Percentiles rank a stretch among this genome's conserved stretches.
These are phyloP conservation scores for Pseudomugil gertrudae DNA, from an alignment of 2,797 vertebrate species.

Conservation along the genomic window DNA sequence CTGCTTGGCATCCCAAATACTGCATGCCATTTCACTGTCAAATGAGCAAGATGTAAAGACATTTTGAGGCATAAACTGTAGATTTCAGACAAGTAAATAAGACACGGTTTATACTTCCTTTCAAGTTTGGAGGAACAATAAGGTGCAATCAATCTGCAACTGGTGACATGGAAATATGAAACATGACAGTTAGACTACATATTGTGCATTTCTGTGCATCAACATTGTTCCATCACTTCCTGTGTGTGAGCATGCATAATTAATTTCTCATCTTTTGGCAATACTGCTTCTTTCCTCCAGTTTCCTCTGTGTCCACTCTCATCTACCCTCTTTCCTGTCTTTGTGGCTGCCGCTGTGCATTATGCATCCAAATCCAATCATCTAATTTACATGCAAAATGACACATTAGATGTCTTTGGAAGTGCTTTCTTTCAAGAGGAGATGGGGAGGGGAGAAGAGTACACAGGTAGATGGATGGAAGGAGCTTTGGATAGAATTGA, in stretches of 20 bases:
- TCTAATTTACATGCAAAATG: slow-evolving; percentile 74
- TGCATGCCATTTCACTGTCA: neutral
- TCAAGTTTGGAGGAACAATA: neutral
- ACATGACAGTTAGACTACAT: neutral
- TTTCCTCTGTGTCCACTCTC: neutral
- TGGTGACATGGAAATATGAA: neutral
- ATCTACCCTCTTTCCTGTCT: neutral
- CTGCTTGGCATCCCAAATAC: neutral
- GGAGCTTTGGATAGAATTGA: slow-evolving; percentile 4
- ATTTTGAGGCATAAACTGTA: neutral
- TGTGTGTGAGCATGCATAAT: neutral
- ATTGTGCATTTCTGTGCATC: neutral
- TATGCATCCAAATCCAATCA: slow-evolving; percentile 69
- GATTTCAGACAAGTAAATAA: neutral
- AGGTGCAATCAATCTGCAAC: neutral
- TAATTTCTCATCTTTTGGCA: neutral
- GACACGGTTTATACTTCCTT: neutral
- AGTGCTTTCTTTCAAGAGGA: slow-evolving; percentile 10
- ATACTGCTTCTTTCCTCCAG: neutral
- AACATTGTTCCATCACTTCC: neutral
- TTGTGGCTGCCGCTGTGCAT: slow-evolving; percentile 33
- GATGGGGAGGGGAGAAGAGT: slow-evolving; percentile 32
- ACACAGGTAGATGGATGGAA: slow-evolving; percentile 36
- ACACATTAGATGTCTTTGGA: slow-evolving; percentile 57
- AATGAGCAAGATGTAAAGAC: neutral